Conservation (phyloP, 2,888 invertebrate species). For the Drosophila kuntzei region DNA sequence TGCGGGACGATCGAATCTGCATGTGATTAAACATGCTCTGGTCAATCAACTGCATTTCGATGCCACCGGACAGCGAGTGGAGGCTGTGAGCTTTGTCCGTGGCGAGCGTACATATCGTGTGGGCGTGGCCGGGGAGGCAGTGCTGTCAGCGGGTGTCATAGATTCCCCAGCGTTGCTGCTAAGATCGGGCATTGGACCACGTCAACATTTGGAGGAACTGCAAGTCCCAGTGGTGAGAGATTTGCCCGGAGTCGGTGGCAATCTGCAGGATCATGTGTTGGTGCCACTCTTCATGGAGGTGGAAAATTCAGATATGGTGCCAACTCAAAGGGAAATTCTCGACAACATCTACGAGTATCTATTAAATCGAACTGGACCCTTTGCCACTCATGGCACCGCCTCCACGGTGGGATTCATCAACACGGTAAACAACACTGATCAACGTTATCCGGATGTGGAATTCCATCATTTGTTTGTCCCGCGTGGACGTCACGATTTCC, state of each 20-base stretch:
- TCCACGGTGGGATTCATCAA: slow-evolving; percentile 87
- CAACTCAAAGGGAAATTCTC: slow-evolving; percentile 73
- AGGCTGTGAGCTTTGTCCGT: slow-evolving; percentile 86
- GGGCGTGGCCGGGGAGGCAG: slow-evolving; percentile 69
- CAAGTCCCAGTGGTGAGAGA: slow-evolving; percentile 66
- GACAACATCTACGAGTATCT: slow-evolving; percentile 85
- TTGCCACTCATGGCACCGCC: slow-evolving; percentile 84
- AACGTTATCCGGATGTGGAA: slow-evolving; percentile 88
- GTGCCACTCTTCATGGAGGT: slow-evolving; percentile 85
- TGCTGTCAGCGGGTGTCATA: slow-evolving; percentile 83
- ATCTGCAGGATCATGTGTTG: slow-evolving; percentile 92
- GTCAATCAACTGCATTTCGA: slow-evolving; percentile 87
- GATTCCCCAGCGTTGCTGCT: slow-evolving; percentile 83
- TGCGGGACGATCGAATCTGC: slow-evolving; percentile 86
- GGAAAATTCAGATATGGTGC: slow-evolving; percentile 71
- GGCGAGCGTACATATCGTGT: slow-evolving; percentile 81
- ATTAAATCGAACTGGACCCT: slow-evolving; percentile 86
- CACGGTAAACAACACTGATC: slow-evolving; percentile 84
- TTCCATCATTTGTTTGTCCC: slow-evolving; percentile 84
- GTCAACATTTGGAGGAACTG: slow-evolving; percentile 63
- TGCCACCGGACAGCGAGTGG: slow-evolving; percentile 84
- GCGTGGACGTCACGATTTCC: slow-evolving; percentile 48
- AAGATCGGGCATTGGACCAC: slow-evolving; percentile 83
- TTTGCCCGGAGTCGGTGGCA: slow-evolving; percentile 88
- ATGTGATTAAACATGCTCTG: slow-evolving; percentile 87